A percentile compares a stretch with the other conserved stretches of the same genome.
Conservation (phyloP, 2,113 vertebrate genomes). For the Myocastor coypus region DNA sequence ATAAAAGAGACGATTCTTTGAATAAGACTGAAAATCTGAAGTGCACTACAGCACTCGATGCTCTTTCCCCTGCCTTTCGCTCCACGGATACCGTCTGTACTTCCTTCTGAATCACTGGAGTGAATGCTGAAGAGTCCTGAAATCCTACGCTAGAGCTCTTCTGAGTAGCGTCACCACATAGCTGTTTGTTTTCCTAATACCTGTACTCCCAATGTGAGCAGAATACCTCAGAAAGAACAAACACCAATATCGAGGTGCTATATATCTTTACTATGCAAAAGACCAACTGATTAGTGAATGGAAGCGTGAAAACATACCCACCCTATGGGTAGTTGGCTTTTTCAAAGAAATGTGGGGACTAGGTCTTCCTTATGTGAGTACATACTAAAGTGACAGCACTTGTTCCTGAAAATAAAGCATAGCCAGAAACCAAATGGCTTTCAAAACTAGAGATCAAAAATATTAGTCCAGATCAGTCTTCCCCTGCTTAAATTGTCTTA, state of each 20-base stretch:
- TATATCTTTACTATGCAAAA: neutral
- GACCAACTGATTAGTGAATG: neutral
- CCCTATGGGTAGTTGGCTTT: neutral
- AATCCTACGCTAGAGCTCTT: neutral
- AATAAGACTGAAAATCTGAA: neutral
- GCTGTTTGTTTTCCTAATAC: neutral
- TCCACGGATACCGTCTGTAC: slow-evolving; percentile 2
- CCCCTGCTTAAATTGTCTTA: neutral
- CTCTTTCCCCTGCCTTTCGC: slow-evolving; percentile 3
- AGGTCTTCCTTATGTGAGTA: neutral
- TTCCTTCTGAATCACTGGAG: slow-evolving; percentile 2
- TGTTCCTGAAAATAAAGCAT: neutral
- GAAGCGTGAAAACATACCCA: slow-evolving; percentile 24
- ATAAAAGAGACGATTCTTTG: neutral
- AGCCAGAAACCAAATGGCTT: neutral
- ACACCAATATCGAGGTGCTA: neutral
- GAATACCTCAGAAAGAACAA: slow-evolving; percentile 47
- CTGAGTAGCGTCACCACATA: neutral
- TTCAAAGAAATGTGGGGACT: neutral
- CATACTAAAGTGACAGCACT: neutral
- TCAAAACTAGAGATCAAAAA: neutral
- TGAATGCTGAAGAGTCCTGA: neutral
- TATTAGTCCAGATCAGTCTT: neutral
- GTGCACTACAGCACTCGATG: neutral
- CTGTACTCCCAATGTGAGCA: neutral